Conservation (phyloP, 2,797 vertebrate genomes). For the Dallia pectoralis region DNA sequence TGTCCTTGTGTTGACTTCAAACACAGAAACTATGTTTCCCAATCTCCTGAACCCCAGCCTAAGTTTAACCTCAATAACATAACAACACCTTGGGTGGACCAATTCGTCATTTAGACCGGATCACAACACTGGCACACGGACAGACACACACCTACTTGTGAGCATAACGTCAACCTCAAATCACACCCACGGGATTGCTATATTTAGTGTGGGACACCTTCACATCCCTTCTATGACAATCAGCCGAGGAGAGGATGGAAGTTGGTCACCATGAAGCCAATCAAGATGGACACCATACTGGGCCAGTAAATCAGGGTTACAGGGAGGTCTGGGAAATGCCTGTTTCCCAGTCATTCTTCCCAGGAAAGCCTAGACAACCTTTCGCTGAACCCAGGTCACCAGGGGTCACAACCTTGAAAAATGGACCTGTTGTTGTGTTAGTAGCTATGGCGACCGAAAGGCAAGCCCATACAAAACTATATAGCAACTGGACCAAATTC, state of each 20-base stretch:
- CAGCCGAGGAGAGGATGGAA: slow-evolving; percentile 66
- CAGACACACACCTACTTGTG: neutral
- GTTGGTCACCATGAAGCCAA: slow-evolving; percentile 79
- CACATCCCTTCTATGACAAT: slow-evolving; percentile 50
- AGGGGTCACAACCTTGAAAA: slow-evolving; percentile 71
- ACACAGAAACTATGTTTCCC: too few relatives aligned
- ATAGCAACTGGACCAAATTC: neutral
- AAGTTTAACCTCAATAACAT: too few relatives aligned
- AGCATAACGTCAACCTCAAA: too few relatives aligned
- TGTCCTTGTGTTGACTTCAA: too few relatives aligned
- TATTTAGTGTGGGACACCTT: slow-evolving; percentile 36
- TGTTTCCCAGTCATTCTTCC: slow-evolving; percentile 78
- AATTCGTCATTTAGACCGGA: too few relatives aligned
- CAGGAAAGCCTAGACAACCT: slow-evolving; percentile 71
- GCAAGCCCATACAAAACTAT: slow-evolving; percentile 19
- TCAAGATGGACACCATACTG: slow-evolving; percentile 63
- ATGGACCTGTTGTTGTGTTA: slow-evolving; percentile 57
- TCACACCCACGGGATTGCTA: neutral
- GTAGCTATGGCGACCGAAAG: slow-evolving; percentile 61
- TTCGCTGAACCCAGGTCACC: slow-evolving; percentile 65
- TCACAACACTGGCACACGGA: neutral
- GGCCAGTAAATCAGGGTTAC: slow-evolving; percentile 72
- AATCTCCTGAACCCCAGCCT: too few relatives aligned
- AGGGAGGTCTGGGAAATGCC: slow-evolving; percentile 80
- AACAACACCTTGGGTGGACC: too few relatives aligned